Evolutionary conservation across 2,888 invertebrate genomes (phyloP).

Genomic region (Ochlodes sylvanus): DNA sequence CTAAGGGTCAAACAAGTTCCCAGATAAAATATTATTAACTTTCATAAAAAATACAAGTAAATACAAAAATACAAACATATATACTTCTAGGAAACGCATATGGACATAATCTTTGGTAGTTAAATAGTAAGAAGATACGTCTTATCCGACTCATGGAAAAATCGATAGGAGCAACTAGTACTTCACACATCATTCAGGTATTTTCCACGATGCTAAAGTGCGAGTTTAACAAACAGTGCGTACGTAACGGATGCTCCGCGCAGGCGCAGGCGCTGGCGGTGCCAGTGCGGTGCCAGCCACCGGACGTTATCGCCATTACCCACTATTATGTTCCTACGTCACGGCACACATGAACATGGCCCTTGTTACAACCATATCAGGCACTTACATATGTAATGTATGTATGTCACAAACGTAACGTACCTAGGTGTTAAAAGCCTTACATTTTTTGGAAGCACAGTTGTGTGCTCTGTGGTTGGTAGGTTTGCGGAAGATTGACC

Average conservation of each 20-base stretch:
- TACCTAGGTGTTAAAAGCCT: neutral
- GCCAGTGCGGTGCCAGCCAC: conserved; percentile 71
- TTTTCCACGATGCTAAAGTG: conserved; percentile 41
- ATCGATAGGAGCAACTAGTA: neutral
- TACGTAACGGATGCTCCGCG: conserved; percentile 51
- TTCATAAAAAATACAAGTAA: no score
- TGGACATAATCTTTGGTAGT: no score
- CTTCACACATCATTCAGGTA: conserved; percentile 21
- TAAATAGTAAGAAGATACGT: no score
- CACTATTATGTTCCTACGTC: conserved; percentile 29
- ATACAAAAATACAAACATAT: no score
- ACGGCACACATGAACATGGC: conserved; percentile 22
- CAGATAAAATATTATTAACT: no score
- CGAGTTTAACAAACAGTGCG: conserved; percentile 21
- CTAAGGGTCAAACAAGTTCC: no score
- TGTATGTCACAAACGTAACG: conserved; percentile 14
- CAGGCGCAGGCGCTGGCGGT: conserved; percentile 50
- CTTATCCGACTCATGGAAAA: neutral
- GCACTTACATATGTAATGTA: conserved; percentile 1
- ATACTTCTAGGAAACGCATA: no score
- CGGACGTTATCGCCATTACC: conserved; percentile 58
- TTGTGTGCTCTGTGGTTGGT: no score
- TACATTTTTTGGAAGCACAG: neutral
- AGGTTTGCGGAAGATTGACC: neutral
- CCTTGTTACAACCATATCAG: conserved; percentile 19